These are phyloP conservation scores for Callipepla californica DNA, from an alignment of 2,113 vertebrate genomes.

Conservation along the genomic window DNA sequence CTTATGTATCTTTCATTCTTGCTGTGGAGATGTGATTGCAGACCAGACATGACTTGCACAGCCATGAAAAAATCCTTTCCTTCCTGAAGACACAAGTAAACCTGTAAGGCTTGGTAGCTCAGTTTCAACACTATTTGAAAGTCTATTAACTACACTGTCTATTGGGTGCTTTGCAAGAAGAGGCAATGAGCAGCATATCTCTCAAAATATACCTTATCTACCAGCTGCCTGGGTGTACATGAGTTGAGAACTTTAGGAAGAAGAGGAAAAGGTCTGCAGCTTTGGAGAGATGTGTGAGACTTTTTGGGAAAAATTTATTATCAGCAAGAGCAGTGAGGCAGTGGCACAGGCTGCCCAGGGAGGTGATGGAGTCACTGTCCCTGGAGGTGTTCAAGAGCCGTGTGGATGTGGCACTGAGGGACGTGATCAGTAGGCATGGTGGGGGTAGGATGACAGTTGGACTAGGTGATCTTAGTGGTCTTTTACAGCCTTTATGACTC, in stretches of 20 bases:
- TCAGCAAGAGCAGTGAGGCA: no score
- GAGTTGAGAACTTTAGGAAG: not conserved
- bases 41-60: not conserved
- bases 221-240: not conserved
- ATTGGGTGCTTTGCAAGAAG: not conserved
- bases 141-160: not conserved
- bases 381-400: no score
- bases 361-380: no score
- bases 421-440: no score
- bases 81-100: not conserved
- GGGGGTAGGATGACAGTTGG: no score
- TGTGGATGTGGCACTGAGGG: no score
- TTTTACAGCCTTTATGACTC: no score
- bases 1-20: not conserved
- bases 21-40: not conserved
- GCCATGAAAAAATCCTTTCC: not conserved
- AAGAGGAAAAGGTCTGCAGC: not conserved
- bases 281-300: not conserved
- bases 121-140: not conserved
- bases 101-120: not conserved
- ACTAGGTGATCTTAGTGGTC: no score
- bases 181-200: rapidly evolving
- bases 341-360: no score
- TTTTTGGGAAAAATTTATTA: not conserved
- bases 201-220: not conserved